These are phyloP conservation scores for Xanthorhoe spadicearia DNA, from an alignment of 2,888 invertebrate genomes.

Conservation along the genomic window DNA sequence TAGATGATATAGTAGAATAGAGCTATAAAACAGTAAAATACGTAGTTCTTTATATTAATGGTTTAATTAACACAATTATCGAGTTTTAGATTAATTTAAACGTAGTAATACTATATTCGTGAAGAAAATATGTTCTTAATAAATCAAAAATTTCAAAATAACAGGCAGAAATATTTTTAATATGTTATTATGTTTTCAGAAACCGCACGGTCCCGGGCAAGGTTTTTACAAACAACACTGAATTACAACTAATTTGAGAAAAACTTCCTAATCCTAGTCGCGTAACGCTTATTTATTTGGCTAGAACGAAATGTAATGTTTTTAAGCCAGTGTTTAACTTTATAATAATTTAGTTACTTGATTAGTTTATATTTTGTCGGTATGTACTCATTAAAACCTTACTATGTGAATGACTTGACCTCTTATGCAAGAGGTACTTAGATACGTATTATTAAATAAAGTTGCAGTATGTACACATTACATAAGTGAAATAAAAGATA, in stretches of 20 bases:
- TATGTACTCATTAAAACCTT: background rate
- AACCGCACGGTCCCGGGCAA: constrained; percentile 46
- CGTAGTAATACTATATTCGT: too few species aligned
- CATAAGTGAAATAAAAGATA: constrained; percentile 45
- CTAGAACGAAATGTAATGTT: constrained; percentile 22
- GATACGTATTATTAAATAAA: too few species aligned
- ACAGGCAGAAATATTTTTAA: background rate
- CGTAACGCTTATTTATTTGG: constrained; percentile 26
- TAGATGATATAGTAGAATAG: too few species aligned
- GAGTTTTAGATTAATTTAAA: too few species aligned
- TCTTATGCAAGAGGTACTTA: too few species aligned
- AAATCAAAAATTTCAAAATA: background rate
- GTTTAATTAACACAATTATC: too few species aligned
- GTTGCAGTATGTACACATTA: background rate
- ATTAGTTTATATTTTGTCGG: background rate
- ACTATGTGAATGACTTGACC: too few species aligned
- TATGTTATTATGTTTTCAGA: constrained; percentile 58
- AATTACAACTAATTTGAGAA: constrained; percentile 24
- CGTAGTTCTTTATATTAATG: too few species aligned
- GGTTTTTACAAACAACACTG: constrained; percentile 53
- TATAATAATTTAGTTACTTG: background rate
- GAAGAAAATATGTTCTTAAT: too few species aligned
- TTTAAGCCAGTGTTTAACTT: background rate
- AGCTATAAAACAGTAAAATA: too few species aligned
- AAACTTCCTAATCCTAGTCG: constrained; percentile 30